Conservation (phyloP, 2,113 vertebrate genomes). For the Oryctolagus cuniculus region DNA sequence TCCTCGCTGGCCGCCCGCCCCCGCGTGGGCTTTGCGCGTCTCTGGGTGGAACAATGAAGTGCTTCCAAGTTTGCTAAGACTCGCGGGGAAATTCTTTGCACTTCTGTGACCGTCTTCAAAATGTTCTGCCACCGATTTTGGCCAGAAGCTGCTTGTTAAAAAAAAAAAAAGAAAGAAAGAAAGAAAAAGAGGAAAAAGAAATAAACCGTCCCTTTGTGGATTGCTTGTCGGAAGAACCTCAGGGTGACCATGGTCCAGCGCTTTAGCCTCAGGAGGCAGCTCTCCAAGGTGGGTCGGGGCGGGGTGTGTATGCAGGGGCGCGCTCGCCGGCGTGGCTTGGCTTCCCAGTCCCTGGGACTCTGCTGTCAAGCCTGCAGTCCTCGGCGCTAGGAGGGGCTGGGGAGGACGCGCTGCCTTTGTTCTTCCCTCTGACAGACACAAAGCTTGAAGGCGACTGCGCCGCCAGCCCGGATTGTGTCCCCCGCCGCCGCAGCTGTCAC, state of each 20-base stretch:
- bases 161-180: background rate
- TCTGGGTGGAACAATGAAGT: constrained; percentile 79
- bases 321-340: background rate
- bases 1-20: constrained; percentile 70
- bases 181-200: background rate
- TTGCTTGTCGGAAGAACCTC: constrained; percentile 68
- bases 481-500: background rate
- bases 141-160: constrained; percentile 69
- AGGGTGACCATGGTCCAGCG: constrained; percentile 89
- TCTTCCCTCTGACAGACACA: constrained; percentile 81
- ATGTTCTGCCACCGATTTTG: constrained; percentile 67
- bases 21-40: constrained; percentile 66
- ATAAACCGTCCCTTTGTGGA: constrained; percentile 16
- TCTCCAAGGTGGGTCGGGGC: constrained; percentile 89
- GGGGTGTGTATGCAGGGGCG: background rate
- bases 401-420: constrained; percentile 84
- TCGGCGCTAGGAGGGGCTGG: constrained; percentile 53
- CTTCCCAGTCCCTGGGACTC: constrained; percentile 17
- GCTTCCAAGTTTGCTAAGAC: constrained; percentile 76
- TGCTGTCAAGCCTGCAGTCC: constrained; percentile 41
- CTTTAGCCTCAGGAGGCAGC: constrained; percentile 90
- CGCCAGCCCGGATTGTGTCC: background rate
- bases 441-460: constrained; percentile 75
- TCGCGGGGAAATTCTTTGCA: constrained; percentile 45
- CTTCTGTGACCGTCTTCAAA: constrained; percentile 56